These are phyloP conservation scores for Antechinus flavipes DNA, from an alignment of 2,113 vertebrate species.

Conservation along the genomic window DNA sequence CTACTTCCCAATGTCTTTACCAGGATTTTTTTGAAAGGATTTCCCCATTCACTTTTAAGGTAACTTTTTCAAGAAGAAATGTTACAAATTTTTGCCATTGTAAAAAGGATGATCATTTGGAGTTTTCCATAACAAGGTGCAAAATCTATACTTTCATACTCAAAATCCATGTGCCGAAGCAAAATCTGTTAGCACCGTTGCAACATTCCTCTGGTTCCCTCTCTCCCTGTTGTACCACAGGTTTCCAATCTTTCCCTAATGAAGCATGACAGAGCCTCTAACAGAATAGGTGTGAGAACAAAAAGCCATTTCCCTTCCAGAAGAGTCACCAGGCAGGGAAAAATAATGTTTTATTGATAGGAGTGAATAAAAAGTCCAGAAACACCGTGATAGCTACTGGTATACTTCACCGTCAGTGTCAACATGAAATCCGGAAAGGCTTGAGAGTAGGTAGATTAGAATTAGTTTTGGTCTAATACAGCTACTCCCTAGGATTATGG, in stretches of 20 bases:
- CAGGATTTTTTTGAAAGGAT: slow-evolving; percentile 31
- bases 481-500: background rate
- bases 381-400: background rate
- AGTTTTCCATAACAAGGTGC: background rate
- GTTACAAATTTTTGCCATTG: background rate
- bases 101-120: background rate
- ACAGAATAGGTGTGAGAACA: background rate
- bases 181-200: slow-evolving; percentile 9
- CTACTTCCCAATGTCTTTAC: background rate
- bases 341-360: background rate
- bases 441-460: background rate
- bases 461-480: background rate
- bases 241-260: background rate
- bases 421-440: slow-evolving; percentile 17
- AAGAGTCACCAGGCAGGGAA: slow-evolving; percentile 4
- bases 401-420: slow-evolving; percentile 22
- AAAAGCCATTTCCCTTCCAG: background rate
- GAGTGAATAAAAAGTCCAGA: slow-evolving; percentile 14
- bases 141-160: background rate
- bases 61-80: background rate
- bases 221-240: background rate
- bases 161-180: background rate
- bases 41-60: slow-evolving; percentile 15
- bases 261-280: background rate
- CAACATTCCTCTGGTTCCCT: slow-evolving; percentile 25